Base-by-base conservation (phyloP, 2,113 vertebrate species). In the Malurus cyaneus region DNA sequence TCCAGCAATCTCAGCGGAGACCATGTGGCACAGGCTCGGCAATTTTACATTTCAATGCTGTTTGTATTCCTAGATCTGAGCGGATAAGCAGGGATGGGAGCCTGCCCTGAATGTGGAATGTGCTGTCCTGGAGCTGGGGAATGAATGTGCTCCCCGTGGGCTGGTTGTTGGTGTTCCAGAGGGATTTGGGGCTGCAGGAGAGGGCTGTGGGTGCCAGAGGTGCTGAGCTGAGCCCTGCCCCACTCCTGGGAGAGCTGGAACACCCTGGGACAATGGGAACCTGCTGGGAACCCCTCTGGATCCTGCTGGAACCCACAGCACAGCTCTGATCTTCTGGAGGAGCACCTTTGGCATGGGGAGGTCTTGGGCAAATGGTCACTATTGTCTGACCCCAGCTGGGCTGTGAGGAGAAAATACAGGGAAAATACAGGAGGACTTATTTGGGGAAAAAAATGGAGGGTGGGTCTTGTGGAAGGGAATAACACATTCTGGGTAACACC, bases 11-110 rank as follows among this genome's bases (percentile, higher is more conserved):
- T 96, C 94, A 80, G 56, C 34, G 90, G 94, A 93, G 79, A 81
- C 83, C 79, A 23, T 42, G 82, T 71, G 82, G 88, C 88, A 88
- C 0, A 16, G 0, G 64, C 85, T 95, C 52, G 47, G 64, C 66
- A 57, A 84, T 79, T 93, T 94, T 92, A 90, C 86, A 86, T 94
- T 93, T 96, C 93, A 96, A 92, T 92, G 49, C 18, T 86, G 50
- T 93, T 96, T 93, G 65, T 80, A 74, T 86, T 77, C 84, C 92
- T 84, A 83, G 78, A 92, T 93, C 87, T 96, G 54, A 94, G 67
- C 46, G 92, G 81, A 67, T 80, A 80, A 83, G 76, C 12, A 84
- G 78, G 25, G 79, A 50, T 83, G 64, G 66, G 64, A 74, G 77
- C 60, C 70, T 86, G 82, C 34, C 69, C 67, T 53, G 94, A 78